These are phyloP conservation scores for Lacerta agilis DNA, from an alignment of 2,797 vertebrate species.

Conservation along the genomic window DNA sequence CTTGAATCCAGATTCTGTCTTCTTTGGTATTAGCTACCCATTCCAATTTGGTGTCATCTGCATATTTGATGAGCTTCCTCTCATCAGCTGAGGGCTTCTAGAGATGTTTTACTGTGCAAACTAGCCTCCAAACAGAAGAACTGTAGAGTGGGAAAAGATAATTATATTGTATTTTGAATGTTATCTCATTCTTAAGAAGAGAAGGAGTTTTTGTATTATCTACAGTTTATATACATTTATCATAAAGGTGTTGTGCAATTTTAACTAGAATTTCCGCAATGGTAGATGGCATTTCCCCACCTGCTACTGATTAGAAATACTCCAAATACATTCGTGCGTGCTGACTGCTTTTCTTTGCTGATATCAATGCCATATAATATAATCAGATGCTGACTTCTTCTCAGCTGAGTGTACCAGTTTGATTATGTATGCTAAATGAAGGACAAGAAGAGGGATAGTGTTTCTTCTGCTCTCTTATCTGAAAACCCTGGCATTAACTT, in stretches of 20 bases:
- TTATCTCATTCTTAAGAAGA: not conserved
- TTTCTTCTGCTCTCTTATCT: conserved; percentile 21
- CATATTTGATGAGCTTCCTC: too few relatives aligned
- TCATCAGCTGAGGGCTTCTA: too few relatives aligned
- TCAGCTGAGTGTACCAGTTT: not conserved
- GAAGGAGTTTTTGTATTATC: not conserved
- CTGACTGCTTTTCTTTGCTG: conserved; percentile 12
- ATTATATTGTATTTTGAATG: not conserved
- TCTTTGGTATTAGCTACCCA: too few relatives aligned
- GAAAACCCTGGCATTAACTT: conserved; percentile 20
- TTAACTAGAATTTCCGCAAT: not conserved
- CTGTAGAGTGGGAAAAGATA: not conserved
- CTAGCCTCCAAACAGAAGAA: too few relatives aligned
- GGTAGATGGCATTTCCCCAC: not conserved
- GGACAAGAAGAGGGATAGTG: conserved; percentile 24
- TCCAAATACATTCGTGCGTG: not conserved
- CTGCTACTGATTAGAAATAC: conserved; percentile 22
- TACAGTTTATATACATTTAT: not conserved
- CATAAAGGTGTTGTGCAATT: conserved; percentile 2
- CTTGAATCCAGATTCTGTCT: too few relatives aligned
- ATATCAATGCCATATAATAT: conserved; percentile 14
- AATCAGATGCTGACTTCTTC: conserved; percentile 30
- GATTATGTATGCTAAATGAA: conserved; percentile 45
- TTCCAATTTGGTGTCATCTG: too few relatives aligned
- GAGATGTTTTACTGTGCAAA: too few relatives aligned